A percentile compares a stretch with the other conserved stretches of the same genome.
phyloP scores from a whole-genome alignment of 2,113 vertebrate genomes.

The Callocephalon fimbriatum region DNA sequence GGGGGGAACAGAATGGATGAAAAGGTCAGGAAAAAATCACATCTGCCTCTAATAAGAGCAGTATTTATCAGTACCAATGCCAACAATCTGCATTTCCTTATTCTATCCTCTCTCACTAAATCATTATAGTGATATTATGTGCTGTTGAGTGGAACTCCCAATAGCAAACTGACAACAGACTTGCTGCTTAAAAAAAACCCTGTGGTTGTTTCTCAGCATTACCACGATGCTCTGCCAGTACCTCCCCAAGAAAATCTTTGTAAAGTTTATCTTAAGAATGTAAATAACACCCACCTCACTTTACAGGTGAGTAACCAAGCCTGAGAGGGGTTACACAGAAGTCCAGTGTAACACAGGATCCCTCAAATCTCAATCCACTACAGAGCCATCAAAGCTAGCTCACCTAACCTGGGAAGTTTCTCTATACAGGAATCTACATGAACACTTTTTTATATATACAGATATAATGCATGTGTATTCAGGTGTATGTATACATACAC shows the following conservation, averaged over 20 bases:
- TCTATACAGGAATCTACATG: background rate
- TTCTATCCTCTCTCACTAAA: background rate
- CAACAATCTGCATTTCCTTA: background rate
- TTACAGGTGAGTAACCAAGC: background rate
- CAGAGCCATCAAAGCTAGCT: background rate
- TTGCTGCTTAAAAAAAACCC: background rate
- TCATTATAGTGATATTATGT: rapidly evolving
- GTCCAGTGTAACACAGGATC: background rate
- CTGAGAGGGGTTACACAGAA: background rate
- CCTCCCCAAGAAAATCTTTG: background rate
- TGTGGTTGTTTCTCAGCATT: background rate
- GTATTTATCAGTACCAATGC: background rate
- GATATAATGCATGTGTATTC: background rate
- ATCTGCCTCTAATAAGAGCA: slow-evolving; percentile 23
- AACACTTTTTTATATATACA: rapidly evolving
- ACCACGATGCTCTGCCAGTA: background rate
- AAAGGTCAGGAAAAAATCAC: background rate
- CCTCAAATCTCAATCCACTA: background rate
- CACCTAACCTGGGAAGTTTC: background rate
- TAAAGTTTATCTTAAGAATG: background rate
- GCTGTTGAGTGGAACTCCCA: background rate
- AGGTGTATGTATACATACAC: background rate
- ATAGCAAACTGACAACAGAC: background rate
- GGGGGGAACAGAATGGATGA: background rate
- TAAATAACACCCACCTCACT: background rate